Evolutionary conservation across 2,888 invertebrate genomes (phyloP).

Genomic region (Oscheius sp.): DNA sequence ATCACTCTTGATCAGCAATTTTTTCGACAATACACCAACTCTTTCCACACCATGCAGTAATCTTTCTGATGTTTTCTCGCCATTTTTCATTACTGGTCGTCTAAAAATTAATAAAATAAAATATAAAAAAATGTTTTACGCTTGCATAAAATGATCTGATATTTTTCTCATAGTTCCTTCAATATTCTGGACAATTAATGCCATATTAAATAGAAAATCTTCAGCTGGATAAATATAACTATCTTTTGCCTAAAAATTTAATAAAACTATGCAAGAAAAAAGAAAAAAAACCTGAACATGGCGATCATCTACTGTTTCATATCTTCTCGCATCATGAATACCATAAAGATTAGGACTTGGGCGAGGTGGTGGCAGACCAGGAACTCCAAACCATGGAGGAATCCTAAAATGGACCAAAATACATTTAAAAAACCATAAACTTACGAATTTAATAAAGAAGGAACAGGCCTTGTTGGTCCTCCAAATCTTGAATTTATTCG

Average conservation of each 20-base stretch:
- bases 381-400: constrained; percentile 21
- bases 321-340: constrained; percentile 77
- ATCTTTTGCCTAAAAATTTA: constrained; percentile 74
- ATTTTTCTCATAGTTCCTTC: constrained; percentile 94
- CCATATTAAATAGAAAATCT: constrained; percentile 80
- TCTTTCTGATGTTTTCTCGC: neutral
- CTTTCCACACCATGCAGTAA: constrained; percentile 70
- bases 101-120: neutral
- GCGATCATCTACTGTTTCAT: constrained; percentile 93
- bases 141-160: constrained; percentile 79
- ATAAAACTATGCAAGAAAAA: neutral
- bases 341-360: neutral
- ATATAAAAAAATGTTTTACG: neutral
- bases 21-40: constrained; percentile 86
- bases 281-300: constrained; percentile 81
- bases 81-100: neutral
- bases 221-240: constrained; percentile 93
- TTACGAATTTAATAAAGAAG: constrained; percentile 9
- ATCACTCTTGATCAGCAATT: constrained; percentile 89
- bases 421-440: neutral
- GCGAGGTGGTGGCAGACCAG: neutral
- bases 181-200: constrained; percentile 80
- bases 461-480: constrained; percentile 13
- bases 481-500: constrained; percentile 6
- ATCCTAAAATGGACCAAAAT: constrained; percentile 1